Conservation (phyloP, 2,113 vertebrate genomes). For the Prionailurus viverrinus region DNA sequence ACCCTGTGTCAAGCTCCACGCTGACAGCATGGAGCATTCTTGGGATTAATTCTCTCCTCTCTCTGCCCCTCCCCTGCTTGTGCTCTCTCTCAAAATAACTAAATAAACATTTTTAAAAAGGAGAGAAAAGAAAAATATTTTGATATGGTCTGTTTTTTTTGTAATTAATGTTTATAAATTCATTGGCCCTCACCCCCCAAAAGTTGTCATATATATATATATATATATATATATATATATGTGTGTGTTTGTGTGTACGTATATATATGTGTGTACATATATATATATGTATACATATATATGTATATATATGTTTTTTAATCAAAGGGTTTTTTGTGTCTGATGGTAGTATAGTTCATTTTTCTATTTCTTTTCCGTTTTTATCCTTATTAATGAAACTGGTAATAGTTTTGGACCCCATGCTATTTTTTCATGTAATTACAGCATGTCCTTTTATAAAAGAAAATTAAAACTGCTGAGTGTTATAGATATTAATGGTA, state of each 20-base stretch:
- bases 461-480: slow-evolving; percentile 87
- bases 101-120: no score
- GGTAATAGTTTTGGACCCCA: slow-evolving; percentile 77
- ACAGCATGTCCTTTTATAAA: slow-evolving; percentile 84
- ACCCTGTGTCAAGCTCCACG: no score
- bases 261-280: no score
- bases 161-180: slow-evolving; percentile 76
- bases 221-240: not conserved
- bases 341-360: slow-evolving; percentile 60
- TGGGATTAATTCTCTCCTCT: no score
- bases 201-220: not conserved
- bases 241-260: no score
- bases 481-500: slow-evolving; percentile 86
- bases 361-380: slow-evolving; percentile 72
- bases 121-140: not conserved
- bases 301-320: not conserved
- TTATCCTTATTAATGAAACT: slow-evolving; percentile 80
- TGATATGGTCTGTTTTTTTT: not conserved
- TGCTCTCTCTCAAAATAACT: no score
- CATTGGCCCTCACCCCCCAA: not conserved
- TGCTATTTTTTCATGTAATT: slow-evolving; percentile 80
- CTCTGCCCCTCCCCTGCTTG: no score
- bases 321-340: slow-evolving; percentile 24
- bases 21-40: no score
- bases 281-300: not conserved